Evolutionary conservation across 1,140 invertebrate species (phyloP).

Genomic region (Eupristina koningsbergeri): DNA sequence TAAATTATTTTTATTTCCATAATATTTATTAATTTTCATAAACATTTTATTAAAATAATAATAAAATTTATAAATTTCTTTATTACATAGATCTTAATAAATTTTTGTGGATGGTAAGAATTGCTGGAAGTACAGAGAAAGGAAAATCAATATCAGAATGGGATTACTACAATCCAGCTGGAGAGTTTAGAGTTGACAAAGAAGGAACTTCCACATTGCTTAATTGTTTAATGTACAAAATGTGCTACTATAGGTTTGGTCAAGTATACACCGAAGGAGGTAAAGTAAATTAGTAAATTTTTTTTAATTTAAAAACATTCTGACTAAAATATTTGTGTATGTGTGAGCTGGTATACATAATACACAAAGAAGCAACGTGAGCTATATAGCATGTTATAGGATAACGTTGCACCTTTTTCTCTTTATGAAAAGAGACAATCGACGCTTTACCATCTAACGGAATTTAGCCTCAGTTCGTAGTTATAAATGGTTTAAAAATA

Average conservation of each 20-base stretch:
- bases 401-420: no score
- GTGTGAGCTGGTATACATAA: no score
- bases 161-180: slow-evolving; percentile 95
- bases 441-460: no score
- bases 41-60: no score
- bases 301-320: not conserved
- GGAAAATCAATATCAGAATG: slow-evolving; percentile 95
- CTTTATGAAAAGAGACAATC: no score
- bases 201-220: slow-evolving; percentile 89
- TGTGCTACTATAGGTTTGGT: slow-evolving; percentile 96
- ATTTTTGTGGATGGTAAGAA: slow-evolving; percentile 99
- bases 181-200: slow-evolving; percentile 94
- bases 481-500: no score
- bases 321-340: not conserved
- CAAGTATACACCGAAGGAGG: slow-evolving; percentile 96
- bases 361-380: no score
- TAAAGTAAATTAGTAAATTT: slow-evolving; percentile 69
- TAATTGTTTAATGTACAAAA: slow-evolving; percentile 97
- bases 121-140: slow-evolving; percentile 95
- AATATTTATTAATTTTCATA: no score
- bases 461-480: no score
- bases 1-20: not conserved
- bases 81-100: slow-evolving; percentile 90
- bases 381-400: no score
- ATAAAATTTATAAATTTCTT: no score